Base-by-base conservation (phyloP, 2,797 vertebrate species). In the Sebastes flavidus region DNA sequence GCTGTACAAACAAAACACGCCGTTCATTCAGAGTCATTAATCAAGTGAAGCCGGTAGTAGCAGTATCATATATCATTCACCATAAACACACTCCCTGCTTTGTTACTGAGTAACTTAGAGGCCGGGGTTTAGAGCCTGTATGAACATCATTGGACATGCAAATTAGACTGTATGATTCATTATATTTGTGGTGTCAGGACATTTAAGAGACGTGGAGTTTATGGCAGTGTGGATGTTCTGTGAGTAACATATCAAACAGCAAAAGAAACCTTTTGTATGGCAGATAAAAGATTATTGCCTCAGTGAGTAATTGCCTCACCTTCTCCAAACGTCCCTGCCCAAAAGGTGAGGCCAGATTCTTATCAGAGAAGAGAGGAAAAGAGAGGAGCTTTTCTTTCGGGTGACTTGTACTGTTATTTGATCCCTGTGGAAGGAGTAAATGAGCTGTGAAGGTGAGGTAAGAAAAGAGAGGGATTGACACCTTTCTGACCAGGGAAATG, bases 361-460 rank as follows among this genome's bases (percentile, higher is more conserved):
- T 87, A 89, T 91, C 88, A 76, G 55, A 54, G 75, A 74, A 62
- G 63, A 77, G 69, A 68, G 70, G 77, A 86, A 88, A 36, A 36
- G 34, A 12, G 34, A 36, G 13, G 67, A 25, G 73, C 77, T 52
- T 72, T 88, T 84, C 78, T 88, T 73, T 20, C 1, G 24, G 69
- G 49, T 78, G 75, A 80, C 80, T 88, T 77, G 75, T 54, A 20
- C 77, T 78, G 82, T 72, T 81, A 79, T 87, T 88, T 72, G 86
- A 89, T 83, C 88, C 80, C 71, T 52, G 54, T 42, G 63, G 77
- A 85, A 88, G 70, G 49, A 89, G 75, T 88, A 87, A 92, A 91
- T 92, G 87, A 92, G 83, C 82, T 88, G 91, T 92, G 91, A 93
- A 94, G 92, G 91, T 87, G 89, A 92, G 67, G 78, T 65, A 68